These are phyloP conservation scores for Hemicrepidius hirtus DNA, from an alignment of 2,888 invertebrate species.

Conservation along the genomic window DNA sequence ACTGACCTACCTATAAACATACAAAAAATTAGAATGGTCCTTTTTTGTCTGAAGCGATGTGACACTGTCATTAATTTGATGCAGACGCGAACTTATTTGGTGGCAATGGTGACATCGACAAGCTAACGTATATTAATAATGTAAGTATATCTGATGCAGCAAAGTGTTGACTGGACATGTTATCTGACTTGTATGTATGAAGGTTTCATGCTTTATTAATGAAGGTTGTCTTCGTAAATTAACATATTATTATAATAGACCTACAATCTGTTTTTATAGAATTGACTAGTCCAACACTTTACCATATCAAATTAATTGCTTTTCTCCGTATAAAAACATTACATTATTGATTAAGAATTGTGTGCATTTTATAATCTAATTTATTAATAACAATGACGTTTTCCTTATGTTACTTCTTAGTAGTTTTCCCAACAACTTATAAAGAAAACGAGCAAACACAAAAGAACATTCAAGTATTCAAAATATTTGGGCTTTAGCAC, in stretches of 20 bases:
- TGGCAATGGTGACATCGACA: constrained; percentile 50
- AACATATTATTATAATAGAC: constrained; percentile 48
- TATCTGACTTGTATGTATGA: constrained; percentile 45
- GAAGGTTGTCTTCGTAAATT: constrained; percentile 43
- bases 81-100: constrained; percentile 53
- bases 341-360: too few species aligned
- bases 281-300: neutral
- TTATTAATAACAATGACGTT: too few species aligned
- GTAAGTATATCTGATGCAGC: constrained; percentile 43
- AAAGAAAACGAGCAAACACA: neutral
- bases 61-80: constrained; percentile 35
- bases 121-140: constrained; percentile 55
- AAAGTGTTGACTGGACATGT: constrained; percentile 57
- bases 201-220: constrained; percentile 46
- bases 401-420: neutral
- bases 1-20: constrained; percentile 3
- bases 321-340: neutral
- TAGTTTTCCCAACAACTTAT: too few species aligned
- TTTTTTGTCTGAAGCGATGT: constrained; percentile 26
- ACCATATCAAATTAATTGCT: too few species aligned
- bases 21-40: neutral
- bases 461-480: constrained; percentile 26
- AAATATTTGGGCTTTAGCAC: constrained; percentile 15
- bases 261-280: constrained; percentile 16
- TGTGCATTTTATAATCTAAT: too few species aligned